Evolutionary conservation across 1,140 invertebrate genomes (phyloP).

Genomic region (Formica selysi): DNA sequence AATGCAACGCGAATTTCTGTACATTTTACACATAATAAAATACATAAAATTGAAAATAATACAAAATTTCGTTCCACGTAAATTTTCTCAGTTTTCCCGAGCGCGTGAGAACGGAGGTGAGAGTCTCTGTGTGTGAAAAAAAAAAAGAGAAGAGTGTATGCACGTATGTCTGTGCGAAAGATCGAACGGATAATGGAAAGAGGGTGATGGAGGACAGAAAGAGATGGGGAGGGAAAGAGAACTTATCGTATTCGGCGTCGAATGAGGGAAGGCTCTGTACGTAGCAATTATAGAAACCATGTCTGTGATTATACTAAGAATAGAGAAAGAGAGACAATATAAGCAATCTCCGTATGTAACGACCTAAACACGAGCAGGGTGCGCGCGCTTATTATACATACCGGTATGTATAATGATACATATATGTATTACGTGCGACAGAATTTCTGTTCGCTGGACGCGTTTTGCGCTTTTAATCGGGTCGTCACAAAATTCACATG

Average conservation of each 20-base stretch:
- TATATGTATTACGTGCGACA: constrained; percentile 18
- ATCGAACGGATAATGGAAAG: background rate
- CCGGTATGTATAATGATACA: constrained; percentile 57
- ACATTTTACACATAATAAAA: background rate
- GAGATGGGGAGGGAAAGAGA: background rate
- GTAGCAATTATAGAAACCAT: constrained; percentile 81
- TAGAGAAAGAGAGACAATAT: constrained; percentile 79
- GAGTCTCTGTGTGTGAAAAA: background rate
- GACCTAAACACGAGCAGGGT: constrained; percentile 71
- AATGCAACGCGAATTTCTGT: no score
- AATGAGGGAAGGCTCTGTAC: constrained; percentile 77
- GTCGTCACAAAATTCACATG: background rate
- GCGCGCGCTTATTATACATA: constrained; percentile 45
- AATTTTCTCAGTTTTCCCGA: background rate
- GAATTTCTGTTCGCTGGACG: background rate
- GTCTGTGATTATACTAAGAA: constrained; percentile 82
- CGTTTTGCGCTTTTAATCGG: constrained; percentile 10
- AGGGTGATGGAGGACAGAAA: background rate
- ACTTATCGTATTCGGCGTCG: constrained; percentile 75
- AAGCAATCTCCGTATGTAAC: constrained; percentile 75
- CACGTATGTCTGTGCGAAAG: background rate
- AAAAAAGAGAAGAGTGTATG: background rate
- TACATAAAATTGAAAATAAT: background rate
- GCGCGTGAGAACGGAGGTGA: background rate
- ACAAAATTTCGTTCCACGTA: background rate